Percentiles rank a stretch among this genome's conserved stretches.
These are phyloP conservation scores for Andrena bicolor DNA, from an alignment of 2,888 invertebrate species.

Conservation along the genomic window DNA sequence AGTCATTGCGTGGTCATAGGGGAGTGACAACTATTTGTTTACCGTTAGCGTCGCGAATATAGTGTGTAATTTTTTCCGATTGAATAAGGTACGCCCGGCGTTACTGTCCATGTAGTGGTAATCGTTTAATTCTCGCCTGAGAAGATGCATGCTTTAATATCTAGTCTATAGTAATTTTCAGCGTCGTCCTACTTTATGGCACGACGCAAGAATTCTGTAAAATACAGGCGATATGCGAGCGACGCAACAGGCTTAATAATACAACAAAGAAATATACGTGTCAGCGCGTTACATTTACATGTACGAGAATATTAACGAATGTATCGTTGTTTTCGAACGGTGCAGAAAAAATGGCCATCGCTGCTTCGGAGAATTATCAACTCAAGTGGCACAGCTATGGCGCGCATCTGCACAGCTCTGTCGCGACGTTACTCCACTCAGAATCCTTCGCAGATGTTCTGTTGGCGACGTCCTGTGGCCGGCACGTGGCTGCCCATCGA, in stretches of 20 bases:
- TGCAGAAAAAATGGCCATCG: constrained; percentile 85
- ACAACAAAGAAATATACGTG: constrained; percentile 4
- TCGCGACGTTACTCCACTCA: constrained; percentile 91
- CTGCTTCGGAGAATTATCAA: constrained; percentile 92
- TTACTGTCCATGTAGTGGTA: too few relatives aligned
- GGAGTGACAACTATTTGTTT: constrained; percentile 13
- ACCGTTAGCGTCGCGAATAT: neutral
- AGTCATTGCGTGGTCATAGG: neutral
- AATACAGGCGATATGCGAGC: constrained; percentile 3
- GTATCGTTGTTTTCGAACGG: constrained; percentile 24
- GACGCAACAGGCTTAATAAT: constrained; percentile 61
- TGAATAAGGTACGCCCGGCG: neutral
- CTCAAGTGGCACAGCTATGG: constrained; percentile 96
- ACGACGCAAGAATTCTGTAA: neutral
- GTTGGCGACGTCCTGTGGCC: constrained; percentile 91
- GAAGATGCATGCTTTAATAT: neutral
- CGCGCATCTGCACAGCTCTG: constrained; percentile 92
- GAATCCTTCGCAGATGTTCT: constrained; percentile 94
- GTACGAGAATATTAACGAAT: neutral
- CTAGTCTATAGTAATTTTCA: neutral
- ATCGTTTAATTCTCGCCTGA: too few relatives aligned
- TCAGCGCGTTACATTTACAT: neutral
- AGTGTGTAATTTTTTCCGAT: neutral
- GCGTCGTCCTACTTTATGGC: neutral
- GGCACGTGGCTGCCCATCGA: constrained; percentile 93